Evolutionary conservation across 2,113 vertebrate species (phyloP).

Genomic region (Zapornia atra): DNA sequence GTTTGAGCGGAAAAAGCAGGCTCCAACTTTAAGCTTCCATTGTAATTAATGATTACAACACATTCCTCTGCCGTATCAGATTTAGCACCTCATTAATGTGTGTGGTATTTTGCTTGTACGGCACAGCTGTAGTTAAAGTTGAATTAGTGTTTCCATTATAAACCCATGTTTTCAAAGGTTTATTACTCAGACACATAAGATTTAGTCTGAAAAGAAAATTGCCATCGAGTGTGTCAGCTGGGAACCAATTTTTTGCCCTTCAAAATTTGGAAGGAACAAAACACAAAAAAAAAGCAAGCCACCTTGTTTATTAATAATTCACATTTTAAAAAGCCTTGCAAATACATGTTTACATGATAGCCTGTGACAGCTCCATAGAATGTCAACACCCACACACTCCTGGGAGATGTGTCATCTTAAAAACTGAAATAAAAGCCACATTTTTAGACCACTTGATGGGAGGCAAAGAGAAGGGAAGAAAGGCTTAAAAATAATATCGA

Average conservation of each 20-base stretch:
- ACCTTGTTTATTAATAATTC: slow-evolving; percentile 71
- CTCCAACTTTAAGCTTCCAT: slow-evolving; percentile 44
- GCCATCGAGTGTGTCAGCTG: slow-evolving; percentile 3
- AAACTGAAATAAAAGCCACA: slow-evolving; percentile 47
- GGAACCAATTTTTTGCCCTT: slow-evolving; percentile 53
- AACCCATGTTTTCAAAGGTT: slow-evolving; percentile 58
- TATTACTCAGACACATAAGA: slow-evolving; percentile 59
- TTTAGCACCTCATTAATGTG: slow-evolving; percentile 56
- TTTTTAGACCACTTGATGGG: slow-evolving; percentile 51
- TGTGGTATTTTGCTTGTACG: slow-evolving; percentile 50
- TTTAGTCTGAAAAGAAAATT: slow-evolving; percentile 63
- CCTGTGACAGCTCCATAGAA: slow-evolving; percentile 70
- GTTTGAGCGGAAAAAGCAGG: slow-evolving; percentile 43
- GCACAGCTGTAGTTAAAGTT: slow-evolving; percentile 58
- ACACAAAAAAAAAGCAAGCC: slow-evolving; percentile 2
- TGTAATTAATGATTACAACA: slow-evolving; percentile 65
- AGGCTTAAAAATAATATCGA: slow-evolving; percentile 15
- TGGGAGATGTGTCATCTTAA: slow-evolving; percentile 66
- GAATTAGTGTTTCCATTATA: slow-evolving; percentile 58
- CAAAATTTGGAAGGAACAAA: slow-evolving; percentile 44
- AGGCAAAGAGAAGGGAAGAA: not conserved
- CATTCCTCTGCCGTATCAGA: slow-evolving; percentile 28
- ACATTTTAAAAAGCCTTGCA: slow-evolving; percentile 64
- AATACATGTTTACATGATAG: slow-evolving; percentile 72
- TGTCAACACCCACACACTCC: slow-evolving; percentile 62